Base-by-base conservation (phyloP, 2,797 vertebrate genomes). In the Acropternis orthonyx region DNA sequence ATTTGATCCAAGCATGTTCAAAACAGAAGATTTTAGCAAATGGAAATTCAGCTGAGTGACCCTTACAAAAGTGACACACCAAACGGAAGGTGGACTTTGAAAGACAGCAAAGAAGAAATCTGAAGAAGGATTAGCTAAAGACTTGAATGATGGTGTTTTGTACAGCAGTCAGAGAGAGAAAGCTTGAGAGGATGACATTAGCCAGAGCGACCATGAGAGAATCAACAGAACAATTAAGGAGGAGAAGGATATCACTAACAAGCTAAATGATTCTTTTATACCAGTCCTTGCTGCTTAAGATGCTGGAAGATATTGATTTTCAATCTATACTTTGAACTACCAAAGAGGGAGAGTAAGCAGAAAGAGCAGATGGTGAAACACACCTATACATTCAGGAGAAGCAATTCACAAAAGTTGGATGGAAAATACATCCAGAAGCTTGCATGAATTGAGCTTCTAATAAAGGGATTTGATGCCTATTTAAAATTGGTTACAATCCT, bases 321-420 rank as follows among this genome's bases (percentile, higher is more conserved):
- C 59, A 87, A 87, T 82, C 65, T 62, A 4, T 65, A 85, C 85
- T 92, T 97, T 79, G 87, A 93, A 68, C 62, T 66, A 41, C 34
- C 51, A 77, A 85, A 88, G 75, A 72, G 12, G 59, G 14, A 75
- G n/a, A 65, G 69, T 65, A 80, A 77, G 44, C 41, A 85, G 72
- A 87, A 95, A 51, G 37, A 93, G n/a, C 15, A 85, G 17, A 21
- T 65, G 43, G 28, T 71, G 52, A 92, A 86, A 71, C 7, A 63
- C 26, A 80, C 6, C 41, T 13, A 52, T 43, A 82, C 59, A 92
- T 58, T 68, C 46, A 86, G 39, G 24, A 82, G 46, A 27, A 82
- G 34, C 16, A 93, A 30, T 44, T 84, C 65, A 83, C n/a, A 65
- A 12, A 78, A 61, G 17, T 4, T 55, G 34, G 27, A 76, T 34